Base-by-base conservation (phyloP, 2,888 invertebrate species). In the Tupiocoris notatus region DNA sequence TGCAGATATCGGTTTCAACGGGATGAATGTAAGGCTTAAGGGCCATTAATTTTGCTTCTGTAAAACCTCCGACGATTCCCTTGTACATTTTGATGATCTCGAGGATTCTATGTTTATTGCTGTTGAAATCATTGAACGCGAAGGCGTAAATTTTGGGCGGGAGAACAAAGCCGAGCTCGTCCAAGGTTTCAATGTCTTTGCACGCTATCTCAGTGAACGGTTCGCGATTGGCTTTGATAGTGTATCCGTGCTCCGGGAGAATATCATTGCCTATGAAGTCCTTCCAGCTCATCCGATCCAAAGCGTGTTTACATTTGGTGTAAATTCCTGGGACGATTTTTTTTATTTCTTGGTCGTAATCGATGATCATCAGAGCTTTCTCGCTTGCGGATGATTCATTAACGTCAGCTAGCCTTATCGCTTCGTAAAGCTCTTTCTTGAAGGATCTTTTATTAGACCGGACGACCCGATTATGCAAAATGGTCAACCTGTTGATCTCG, bases 141-240 rank as follows among this genome's bases (percentile, higher is more conserved):
- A 70, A 70, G 24, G 70, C 23, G 2, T 58, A 23, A 2, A 58
- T 59, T 70, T 70, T 58, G 7, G 70, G 18, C 21, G 70, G 70
- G 12, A 70, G 61, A 12, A 20, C 24, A 12, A 70, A 70, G 12
- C 70, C 70, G 20, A 70, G 58, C 17, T 70, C 70, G 24, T 70
- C 70, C 70, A 70, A 25, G 1, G 58, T 70, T 24, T 70, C 70
- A n/a, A 70, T 70, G 59, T 70, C 70, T 59, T 59, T 57, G 24
- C 70, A 70, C 58, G 70, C 70, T 1, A 59, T 24, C 16, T 23
- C 57, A 6, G 70, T 70, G 24, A 70, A 70, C 0, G 70, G 70
- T 25, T 70, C 70, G n/a, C 25, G 58, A 24, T 70, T 70, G 17
- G 70, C 24, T 59, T 59, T 57, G 7, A 70, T 70, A 3, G 70